Conservation (phyloP, 2,888 invertebrate species). For the Plebejus melissa region DNA sequence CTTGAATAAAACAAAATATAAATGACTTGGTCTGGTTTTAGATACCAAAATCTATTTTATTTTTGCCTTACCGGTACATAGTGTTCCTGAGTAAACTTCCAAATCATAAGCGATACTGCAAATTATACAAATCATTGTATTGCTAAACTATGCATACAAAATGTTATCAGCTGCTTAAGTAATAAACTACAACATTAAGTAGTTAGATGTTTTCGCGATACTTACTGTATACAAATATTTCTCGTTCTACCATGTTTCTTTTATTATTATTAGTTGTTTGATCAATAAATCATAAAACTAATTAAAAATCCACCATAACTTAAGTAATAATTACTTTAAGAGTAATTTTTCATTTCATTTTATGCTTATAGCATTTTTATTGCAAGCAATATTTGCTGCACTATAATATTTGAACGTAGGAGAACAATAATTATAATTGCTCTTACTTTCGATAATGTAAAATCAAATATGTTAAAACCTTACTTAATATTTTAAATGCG, state of each 20-base stretch:
- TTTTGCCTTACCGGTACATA: slow-evolving; percentile 1
- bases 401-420: background rate
- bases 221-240: background rate
- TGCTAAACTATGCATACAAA: background rate
- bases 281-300: background rate
- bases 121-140: background rate
- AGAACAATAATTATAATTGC: no score
- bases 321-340: background rate
- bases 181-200: no score
- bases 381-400: background rate
- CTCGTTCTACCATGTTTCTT: background rate
- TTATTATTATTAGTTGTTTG: background rate
- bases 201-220: background rate
- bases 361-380: background rate
- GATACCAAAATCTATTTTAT: background rate
- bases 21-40: background rate
- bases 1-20: slow-evolving; percentile 39
- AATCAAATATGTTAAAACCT: no score
- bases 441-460: no score
- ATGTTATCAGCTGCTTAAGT: no score
- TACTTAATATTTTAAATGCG: no score
- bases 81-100: background rate
- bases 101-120: background rate
- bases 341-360: background rate
- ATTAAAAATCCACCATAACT: background rate